Evolutionary conservation across 2,888 invertebrate species (phyloP), one percentile per base, ranked within the genome.

Genomic region (Apantesis nais): DNA sequence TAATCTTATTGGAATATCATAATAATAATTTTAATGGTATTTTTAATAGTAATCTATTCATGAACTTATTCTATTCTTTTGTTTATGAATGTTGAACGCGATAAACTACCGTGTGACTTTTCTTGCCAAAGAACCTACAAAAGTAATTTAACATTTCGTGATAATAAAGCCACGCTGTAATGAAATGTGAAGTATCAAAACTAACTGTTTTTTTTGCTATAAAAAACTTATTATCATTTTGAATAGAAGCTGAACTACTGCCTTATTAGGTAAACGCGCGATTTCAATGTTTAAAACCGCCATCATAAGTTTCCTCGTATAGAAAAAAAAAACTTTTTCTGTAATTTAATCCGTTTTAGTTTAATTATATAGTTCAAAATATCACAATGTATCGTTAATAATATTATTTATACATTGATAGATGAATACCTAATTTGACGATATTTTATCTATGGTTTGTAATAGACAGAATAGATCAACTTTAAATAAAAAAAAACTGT

Each of bases 41-140:
- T 34, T 34, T 34, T 34, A 34, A 34, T 34, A n/a, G 11, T 39
- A 39, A 39, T 39, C 9, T 12, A 41, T 14, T 16, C 11, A 14
- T 11, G 3, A 2, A 14, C 14, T 41, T 41, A 0, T 14, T 22
- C 1, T 48, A 60, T 70, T 76, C 74, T 74, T 68, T 29, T 31
- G 63, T 41, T 29, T 72, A 70, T 39, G 65, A 25, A 64, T 71
- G 70, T 74, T 69, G 68, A 69, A 71, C 63, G 80, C 71, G 81
- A 78, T 81, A 62, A 78, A 76, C 73, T 71, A 77, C 72, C 85
- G 86, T 87, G 86, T 78, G 86, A 87, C 67, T 77, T 85, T 85
- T 82, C 83, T 79, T 75, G 81, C 73, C 73, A 78, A 71, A 71
- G 79, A 77, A 83, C 77, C 83, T 76, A 83, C 22, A 22, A 22